Conservation (phyloP, 2,113 vertebrate species). For the Heptranchias perlo region DNA sequence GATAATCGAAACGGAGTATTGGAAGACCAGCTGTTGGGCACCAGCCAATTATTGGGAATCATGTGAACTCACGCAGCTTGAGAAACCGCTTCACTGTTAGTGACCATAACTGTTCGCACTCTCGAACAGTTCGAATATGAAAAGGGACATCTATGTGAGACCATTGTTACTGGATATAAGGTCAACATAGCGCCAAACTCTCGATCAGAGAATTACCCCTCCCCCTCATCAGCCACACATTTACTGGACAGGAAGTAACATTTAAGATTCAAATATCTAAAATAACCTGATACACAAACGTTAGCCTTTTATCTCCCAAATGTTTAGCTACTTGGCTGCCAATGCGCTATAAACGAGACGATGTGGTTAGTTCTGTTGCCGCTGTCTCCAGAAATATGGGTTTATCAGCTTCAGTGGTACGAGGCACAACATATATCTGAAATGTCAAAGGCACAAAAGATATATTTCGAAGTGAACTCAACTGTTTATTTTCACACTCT, state of each 20-base stretch:
- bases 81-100: too few relatives aligned
- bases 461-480: not conserved
- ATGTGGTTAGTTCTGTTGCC: not conserved
- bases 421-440: too few relatives aligned
- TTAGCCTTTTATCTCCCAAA: not conserved
- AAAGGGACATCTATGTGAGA: too few relatives aligned
- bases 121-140: too few relatives aligned
- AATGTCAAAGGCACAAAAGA: not conserved
- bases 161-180: too few relatives aligned
- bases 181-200: not conserved
- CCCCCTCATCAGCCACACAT: not conserved
- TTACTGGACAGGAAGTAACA: not conserved
- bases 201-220: not conserved
- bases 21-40: too few relatives aligned
- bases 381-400: not conserved
- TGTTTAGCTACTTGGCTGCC: not conserved
- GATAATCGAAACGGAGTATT: too few relatives aligned
- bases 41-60: too few relatives aligned
- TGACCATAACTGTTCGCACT: too few relatives aligned
- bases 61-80: too few relatives aligned
- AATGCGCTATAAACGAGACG: too few relatives aligned
- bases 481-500: not conserved
- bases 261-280: not conserved
- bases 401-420: not conserved
- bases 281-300: not conserved